Percentiles rank a stretch among this genome's conserved stretches.
These are phyloP conservation scores for Aphidius gifuensis DNA, from an alignment of 1,140 invertebrate species.

Conservation along the genomic window DNA sequence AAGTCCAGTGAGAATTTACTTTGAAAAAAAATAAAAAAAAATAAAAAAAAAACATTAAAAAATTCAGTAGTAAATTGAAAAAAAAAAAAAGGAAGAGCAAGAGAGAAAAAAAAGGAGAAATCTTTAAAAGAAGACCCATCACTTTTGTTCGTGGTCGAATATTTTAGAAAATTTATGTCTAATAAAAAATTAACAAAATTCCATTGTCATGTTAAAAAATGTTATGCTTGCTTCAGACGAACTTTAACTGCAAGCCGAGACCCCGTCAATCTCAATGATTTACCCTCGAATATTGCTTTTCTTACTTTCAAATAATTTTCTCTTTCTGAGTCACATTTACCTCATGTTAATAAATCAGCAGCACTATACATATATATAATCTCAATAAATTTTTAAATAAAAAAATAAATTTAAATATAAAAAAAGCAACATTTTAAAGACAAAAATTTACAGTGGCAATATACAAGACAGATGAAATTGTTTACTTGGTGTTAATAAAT, in stretches of 20 bases:
- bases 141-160: slow-evolving; percentile 42
- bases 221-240: slow-evolving; percentile 25
- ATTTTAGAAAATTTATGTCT: slow-evolving; percentile 53
- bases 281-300: too few species aligned
- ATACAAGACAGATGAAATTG: too few species aligned
- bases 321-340: background rate
- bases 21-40: too few species aligned
- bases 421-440: too few species aligned
- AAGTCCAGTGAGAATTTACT: too few species aligned
- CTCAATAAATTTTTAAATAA: too few species aligned
- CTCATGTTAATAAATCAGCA: background rate
- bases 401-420: too few species aligned
- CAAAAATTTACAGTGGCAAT: too few species aligned
- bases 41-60: too few species aligned
- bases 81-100: background rate
- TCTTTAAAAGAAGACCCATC: slow-evolving; percentile 44
- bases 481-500: too few species aligned
- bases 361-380: too few species aligned
- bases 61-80: background rate
- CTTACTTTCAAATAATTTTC: background rate
- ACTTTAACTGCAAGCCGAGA: slow-evolving; percentile 44
- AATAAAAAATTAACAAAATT: slow-evolving; percentile 52
- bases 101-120: slow-evolving; percentile 17
- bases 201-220: slow-evolving; percentile 16
- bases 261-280: slow-evolving; percentile 19